Base-by-base conservation (phyloP, 2,888 invertebrate genomes). In the Vesta saturnalis region DNA sequence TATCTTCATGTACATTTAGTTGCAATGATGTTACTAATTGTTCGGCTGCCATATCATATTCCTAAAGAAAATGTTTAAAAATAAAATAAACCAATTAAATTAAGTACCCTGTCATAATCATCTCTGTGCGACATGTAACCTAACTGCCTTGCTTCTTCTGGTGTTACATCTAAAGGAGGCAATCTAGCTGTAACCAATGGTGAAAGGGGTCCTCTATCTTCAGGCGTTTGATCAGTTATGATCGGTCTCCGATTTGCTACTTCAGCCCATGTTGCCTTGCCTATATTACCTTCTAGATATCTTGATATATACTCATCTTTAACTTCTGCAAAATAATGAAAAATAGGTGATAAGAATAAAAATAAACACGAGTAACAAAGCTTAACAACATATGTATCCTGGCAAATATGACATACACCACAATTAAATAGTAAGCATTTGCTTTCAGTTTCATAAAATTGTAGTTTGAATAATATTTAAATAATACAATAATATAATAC, bases 41-140 rank as follows among this genome's bases (percentile, higher is more conserved):
- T 83, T 98, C 98, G 5, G 97, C 96, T 77, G 90, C 89, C 79
- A 91, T 91, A 81, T 97, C 96, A 84, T 94, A 96, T 83, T 98
- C 97, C 93, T 94, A 64, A 79, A 55, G 86, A 85, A 73, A 65
- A 67, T 55, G 55, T 22, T 16, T 18, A 14, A 35, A 21, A 14
- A 30, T n/a, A 49, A 47, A 22, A 35, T 10, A 39, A 54, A 8
- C 16, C 21, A 21, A 54, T 35, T 15, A 14, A 6, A 21, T 21
- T 35, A 14, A 10, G 35, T 84, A 94, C 94, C 83, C 94, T 89
- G 86, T 97, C 97, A 87, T 96, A 98, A 82, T 97, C 97, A 87
- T 97, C 97, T 80, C 97, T 89, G 80, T 95, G 93, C 1, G 97
- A 94, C 94, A 96, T 96, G 80, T 97, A 98, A 1, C 96, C 95